Evolutionary conservation across 2,113 vertebrate genomes (phyloP), one percentile per base, ranked within the genome.

Genomic region (Rhea pennata): DNA sequence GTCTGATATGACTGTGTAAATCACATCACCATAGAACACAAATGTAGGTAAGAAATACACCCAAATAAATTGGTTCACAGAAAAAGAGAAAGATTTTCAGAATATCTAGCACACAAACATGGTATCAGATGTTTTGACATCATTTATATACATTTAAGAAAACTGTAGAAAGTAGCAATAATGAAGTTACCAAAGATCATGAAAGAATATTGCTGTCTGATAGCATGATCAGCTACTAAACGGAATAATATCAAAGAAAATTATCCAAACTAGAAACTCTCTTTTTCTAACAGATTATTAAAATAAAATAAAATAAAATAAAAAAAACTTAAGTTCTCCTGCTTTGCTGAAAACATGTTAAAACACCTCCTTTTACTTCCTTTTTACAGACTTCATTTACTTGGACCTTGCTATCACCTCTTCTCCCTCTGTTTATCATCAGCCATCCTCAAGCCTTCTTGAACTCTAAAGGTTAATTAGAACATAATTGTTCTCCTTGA

Each of bases 381-480:
- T 78, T 91, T 81, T 31, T 67, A 59, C 23, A 59, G 40, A 9
- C 1, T 80, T 81, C 12, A 54, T 84, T 91, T 46, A 54, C 39
- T 67, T 46, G 80, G 36, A 46, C 61, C 50, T 92, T 84, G 40
- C 33, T 84, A 80, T 93, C 76, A 77, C 20, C n/a, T n/a, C 40
- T 81, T 88, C 46, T 95, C 59, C 39, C 50, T 58, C 75, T 71
- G 46, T 66, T 90, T 79, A 87, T 82, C 77, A 86, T 7, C 4
- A 46, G 69, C 67, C 33, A 73, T 70, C 72, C 66, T 83, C 66
- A 93, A 74, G 26, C 39, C 74, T 50, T 64, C 72, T 86, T 74
- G 67, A 90, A 71, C 46, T 59, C 69, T 71, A 84, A 81, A 84
- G 69, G 88, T 87, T 96, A 93, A 92, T 92, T 89, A 71, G 21